phyloP scores from a whole-genome alignment of 1,140 invertebrate species.

The Drosophila nikananu region DNA sequence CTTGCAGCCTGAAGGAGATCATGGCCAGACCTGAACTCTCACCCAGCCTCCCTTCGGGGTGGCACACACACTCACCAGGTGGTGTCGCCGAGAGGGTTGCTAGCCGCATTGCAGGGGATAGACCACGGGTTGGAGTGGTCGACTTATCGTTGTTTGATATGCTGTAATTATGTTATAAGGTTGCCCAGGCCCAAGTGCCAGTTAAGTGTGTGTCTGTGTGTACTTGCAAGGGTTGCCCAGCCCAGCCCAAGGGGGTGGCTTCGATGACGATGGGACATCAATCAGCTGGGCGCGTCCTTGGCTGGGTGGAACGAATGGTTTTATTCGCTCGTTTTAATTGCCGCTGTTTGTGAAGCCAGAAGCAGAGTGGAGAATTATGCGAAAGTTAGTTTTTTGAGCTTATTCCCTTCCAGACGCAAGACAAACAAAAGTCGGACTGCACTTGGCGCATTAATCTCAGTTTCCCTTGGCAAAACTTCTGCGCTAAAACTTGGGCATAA shows the following conservation, averaged over 20 bases:
- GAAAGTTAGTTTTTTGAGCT: conserved; percentile 49
- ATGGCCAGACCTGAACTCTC: conserved; percentile 4
- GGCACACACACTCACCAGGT: conserved; percentile 20
- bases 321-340: conserved; percentile 54
- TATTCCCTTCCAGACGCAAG: conserved; percentile 44
- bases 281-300: conserved; percentile 42
- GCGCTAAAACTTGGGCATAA: conserved; percentile 40
- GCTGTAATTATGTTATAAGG: conserved; percentile 81
- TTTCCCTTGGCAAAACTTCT: conserved; percentile 25
- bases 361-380: conserved; percentile 9
- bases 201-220: conserved; percentile 51
- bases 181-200: conserved; percentile 64
- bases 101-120: not conserved
- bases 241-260: conserved; percentile 13
- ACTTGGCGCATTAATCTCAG: conserved; percentile 71
- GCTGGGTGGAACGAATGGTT: not conserved
- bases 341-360: conserved; percentile 18
- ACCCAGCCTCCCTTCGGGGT: conserved; percentile 6
- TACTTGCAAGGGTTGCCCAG: conserved; percentile 18
- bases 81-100: conserved; percentile 43
- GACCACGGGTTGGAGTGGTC: not conserved
- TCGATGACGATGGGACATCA: conserved; percentile 49
- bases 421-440: conserved; percentile 57
- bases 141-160: conserved; percentile 75
- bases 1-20: not conserved